These are phyloP conservation scores for Lagopus muta DNA, from an alignment of 2,113 vertebrate genomes.

Conservation along the genomic window DNA sequence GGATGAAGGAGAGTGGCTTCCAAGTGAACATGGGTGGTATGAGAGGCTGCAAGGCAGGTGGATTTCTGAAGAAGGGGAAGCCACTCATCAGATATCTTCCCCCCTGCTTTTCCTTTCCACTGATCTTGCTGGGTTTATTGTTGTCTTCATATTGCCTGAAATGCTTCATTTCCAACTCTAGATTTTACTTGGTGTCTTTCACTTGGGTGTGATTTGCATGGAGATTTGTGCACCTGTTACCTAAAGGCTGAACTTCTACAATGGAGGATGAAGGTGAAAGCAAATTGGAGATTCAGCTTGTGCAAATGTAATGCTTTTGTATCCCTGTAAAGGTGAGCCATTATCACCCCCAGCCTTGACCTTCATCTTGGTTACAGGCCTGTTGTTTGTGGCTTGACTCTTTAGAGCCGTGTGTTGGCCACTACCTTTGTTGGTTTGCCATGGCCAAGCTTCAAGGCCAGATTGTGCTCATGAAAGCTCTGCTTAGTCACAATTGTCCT, in stretches of 20 bases:
- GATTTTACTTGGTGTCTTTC: background rate
- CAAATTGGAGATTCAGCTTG: background rate
- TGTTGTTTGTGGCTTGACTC: background rate
- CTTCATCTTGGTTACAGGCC: background rate
- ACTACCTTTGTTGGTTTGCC: background rate
- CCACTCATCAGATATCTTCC: fast-evolving
- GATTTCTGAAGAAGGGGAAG: background rate
- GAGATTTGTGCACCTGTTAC: background rate
- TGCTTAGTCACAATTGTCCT: background rate
- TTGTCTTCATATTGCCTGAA: background rate
- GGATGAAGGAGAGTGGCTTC: background rate
- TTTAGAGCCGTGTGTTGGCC: background rate
- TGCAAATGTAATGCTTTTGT: background rate
- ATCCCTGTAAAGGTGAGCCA: background rate
- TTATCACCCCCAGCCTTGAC: background rate
- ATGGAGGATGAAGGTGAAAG: background rate
- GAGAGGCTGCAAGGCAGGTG: background rate
- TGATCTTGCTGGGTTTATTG: background rate
- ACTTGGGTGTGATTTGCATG: background rate
- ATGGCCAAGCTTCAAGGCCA: background rate
- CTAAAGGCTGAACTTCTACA: background rate
- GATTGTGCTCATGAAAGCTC: background rate
- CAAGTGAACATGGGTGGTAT: background rate
- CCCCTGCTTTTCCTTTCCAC: background rate
- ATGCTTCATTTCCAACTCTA: background rate